A percentile compares a stretch with the other conserved stretches of the same genome.
Evolutionary conservation across 2,797 vertebrate species (phyloP).

Genomic region (Sebastes reedi): DNA sequence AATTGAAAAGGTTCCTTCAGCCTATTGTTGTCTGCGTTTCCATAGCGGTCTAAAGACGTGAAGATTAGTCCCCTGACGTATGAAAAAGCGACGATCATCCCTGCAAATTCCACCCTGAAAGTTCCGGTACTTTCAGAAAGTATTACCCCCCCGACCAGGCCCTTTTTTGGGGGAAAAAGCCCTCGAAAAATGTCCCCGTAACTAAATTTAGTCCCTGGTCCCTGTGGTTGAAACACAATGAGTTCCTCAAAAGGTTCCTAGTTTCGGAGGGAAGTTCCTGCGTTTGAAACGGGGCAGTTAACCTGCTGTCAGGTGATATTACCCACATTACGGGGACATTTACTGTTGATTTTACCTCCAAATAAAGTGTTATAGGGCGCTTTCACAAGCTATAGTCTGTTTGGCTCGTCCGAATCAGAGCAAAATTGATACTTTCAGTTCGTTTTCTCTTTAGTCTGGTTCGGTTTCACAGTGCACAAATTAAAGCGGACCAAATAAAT

Average conservation of each 20-base stretch:
- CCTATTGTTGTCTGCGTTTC: not conserved
- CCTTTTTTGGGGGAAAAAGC: not conserved
- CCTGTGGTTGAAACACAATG: not conserved
- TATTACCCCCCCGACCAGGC: not conserved
- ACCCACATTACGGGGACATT: too few relatives aligned
- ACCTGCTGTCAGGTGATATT: not conserved
- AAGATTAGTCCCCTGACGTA: not conserved
- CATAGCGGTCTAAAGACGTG: not conserved
- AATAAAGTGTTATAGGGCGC: too few relatives aligned
- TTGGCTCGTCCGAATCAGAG: too few relatives aligned
- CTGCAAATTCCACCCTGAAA: not conserved
- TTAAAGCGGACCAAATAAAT: too few relatives aligned
- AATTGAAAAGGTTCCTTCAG: not conserved
- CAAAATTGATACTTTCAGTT: too few relatives aligned
- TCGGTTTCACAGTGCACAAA: too few relatives aligned
- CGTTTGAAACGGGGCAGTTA: rapidly evolving
- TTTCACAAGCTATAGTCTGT: too few relatives aligned
- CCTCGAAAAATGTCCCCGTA: not conserved
- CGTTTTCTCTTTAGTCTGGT: too few relatives aligned
- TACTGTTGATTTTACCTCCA: too few relatives aligned
- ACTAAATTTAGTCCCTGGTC: not conserved
- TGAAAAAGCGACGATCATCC: not conserved
- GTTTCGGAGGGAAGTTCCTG: not conserved
- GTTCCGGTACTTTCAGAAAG: not conserved
- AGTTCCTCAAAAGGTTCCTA: not conserved